Evolutionary conservation across 92 coral and sea anemone genomes (phyloP), one percentile per base, ranked within the genome.

Genomic region (Palythoa caribaeorum): DNA sequence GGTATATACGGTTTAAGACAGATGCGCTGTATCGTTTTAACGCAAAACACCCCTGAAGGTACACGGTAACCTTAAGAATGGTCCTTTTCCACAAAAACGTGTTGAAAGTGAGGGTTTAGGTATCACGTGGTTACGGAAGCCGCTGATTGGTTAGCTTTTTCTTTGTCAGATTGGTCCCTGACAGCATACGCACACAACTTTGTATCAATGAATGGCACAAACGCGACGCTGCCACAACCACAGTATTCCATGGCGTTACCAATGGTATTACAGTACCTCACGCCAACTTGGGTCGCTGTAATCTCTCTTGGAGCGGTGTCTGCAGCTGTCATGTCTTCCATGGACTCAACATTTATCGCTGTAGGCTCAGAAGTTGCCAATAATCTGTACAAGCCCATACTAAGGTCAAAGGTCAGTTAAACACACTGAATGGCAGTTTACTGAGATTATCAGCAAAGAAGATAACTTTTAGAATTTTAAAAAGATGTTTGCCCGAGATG

Each of bases 321-420:
- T 6, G 84, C 84, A 17, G 71, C 84, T 37, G 84, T 79, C 8
- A 79, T 79, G 84, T 79, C 84, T 2, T 79, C 84, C 21, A 79
- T 79, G 84, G 84, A 78, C 19, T 78, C 84, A 0, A n/a, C 1
- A 15, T 40, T 79, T 35, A 36, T 79, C 38, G 83, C 68, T 9
- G n/a, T 37, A 9, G 66, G 65, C 13, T 54, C 83, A 12, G 69
- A 54, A 35, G n/a, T 77, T 54, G 83, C 83, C 62, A 19, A 28
- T 40, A 77, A 77, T 54, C 10, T 77, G 5, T 77, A 77, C 69
- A 78, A 78, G 69, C 44, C 38, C 1, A 3, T 78, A 36, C 1
- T 78, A 36, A 78, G 83, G 38, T 69, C 83, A 17, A 39, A 55
- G 69, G 83, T 78, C 3, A 53, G 83, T 28, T 1, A 40, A 40